A percentile compares a stretch with the other conserved stretches of the same genome.
Conservation (phyloP, 2,113 vertebrate species). For the Natator depressus region DNA sequence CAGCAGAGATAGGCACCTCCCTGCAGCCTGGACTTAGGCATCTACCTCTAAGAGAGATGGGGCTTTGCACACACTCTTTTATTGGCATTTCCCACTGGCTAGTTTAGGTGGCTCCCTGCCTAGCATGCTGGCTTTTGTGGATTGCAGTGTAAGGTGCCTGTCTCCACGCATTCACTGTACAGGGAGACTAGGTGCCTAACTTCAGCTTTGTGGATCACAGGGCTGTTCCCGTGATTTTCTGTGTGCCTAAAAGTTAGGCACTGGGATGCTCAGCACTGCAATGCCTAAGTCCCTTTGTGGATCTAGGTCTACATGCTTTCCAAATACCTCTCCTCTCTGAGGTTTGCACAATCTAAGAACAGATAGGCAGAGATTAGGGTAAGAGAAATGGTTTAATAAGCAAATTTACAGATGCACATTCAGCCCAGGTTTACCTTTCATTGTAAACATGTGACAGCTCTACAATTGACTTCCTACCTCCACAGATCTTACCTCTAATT, state of each 20-base stretch:
- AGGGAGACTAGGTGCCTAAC: not conserved
- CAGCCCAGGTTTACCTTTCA: not conserved
- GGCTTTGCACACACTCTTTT: too few species aligned
- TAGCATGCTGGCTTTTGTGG: not conserved
- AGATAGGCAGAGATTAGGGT: not conserved
- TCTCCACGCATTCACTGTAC: not conserved
- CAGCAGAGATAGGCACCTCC: too few species aligned
- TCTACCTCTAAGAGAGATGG: too few species aligned
- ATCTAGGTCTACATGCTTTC: not conserved
- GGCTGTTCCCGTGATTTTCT: not conserved
- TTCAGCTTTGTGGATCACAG: not conserved
- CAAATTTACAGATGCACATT: not conserved
- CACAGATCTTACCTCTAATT: not conserved
- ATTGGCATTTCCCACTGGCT: too few species aligned
- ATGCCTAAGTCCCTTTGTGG: not conserved
- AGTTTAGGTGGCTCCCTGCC: not conserved
- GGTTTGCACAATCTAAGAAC: not conserved
- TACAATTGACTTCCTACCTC: not conserved
- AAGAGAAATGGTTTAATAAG: not conserved
- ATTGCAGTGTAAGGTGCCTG: not conserved
- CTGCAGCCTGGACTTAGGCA: too few species aligned
- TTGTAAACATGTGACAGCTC: not conserved
- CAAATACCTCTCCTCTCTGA: not conserved
- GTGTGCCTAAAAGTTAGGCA: not conserved
- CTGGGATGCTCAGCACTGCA: not conserved